A percentile compares a stretch with the other conserved stretches of the same genome.
Evolutionary conservation across 2,797 vertebrate genomes (phyloP).

Genomic region (Meriones psammophilus): DNA sequence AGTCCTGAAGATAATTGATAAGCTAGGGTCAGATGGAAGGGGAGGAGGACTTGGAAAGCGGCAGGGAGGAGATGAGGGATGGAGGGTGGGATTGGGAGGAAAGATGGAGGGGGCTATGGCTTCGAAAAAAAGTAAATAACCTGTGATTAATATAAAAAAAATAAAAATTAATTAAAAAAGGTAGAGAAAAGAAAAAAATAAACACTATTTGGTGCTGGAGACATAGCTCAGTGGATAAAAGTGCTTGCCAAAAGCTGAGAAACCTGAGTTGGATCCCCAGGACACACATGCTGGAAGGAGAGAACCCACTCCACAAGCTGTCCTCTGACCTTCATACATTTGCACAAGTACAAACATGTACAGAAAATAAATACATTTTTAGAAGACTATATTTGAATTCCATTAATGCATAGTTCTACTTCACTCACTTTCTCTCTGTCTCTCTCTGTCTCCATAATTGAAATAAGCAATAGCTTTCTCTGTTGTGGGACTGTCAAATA

Average conservation of each 20-base stretch:
- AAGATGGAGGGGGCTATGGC: too few species aligned
- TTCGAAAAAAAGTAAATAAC: too few species aligned
- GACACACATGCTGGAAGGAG: neutral
- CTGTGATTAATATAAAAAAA: too few species aligned
- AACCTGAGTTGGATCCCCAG: neutral
- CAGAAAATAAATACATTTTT: neutral
- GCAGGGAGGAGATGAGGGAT: too few species aligned
- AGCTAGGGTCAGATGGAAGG: too few species aligned
- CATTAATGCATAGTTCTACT: slow-evolving; percentile 57
- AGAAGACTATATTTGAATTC: slow-evolving; percentile 43
- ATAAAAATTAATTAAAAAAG: too few species aligned
- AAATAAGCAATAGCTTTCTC: slow-evolving; percentile 45
- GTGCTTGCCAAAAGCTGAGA: neutral
- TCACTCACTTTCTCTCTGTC: neutral
- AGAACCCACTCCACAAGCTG: neutral
- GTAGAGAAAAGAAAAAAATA: too few species aligned
- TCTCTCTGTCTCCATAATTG: neutral
- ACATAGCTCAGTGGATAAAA: neutral
- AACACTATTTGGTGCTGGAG: neutral
- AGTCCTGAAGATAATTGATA: too few species aligned
- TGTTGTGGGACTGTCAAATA: neutral
- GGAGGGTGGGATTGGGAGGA: too few species aligned
- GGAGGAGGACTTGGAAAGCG: too few species aligned
- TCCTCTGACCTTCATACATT: neutral
- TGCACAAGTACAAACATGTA: neutral